Percentiles rank a stretch among this genome's conserved stretches.
phyloP scores from a whole-genome alignment of 92 coral and sea anemone species.

The Zoanthus sansibaricus region DNA sequence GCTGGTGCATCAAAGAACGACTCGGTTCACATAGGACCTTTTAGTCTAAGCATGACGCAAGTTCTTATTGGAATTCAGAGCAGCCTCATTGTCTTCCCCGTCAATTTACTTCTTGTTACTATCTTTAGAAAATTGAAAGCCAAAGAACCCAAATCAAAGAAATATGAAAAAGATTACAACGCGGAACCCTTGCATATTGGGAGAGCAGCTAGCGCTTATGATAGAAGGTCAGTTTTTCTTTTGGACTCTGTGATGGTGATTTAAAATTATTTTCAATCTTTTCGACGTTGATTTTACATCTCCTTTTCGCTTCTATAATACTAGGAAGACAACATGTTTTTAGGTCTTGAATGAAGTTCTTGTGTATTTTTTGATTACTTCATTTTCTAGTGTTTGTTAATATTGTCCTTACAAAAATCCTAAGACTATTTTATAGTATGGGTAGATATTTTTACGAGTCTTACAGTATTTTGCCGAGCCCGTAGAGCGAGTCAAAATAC shows the following conservation, averaged over 20 bases:
- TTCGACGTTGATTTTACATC: too few relatives aligned
- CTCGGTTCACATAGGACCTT: constrained; percentile 79
- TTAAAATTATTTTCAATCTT: too few relatives aligned
- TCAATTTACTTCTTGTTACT: constrained; percentile 83
- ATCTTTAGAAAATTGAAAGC: constrained; percentile 89
- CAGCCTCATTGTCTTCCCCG: constrained; percentile 87
- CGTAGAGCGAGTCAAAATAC: too few relatives aligned
- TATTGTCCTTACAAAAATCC: too few relatives aligned
- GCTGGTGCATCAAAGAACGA: constrained; percentile 67
- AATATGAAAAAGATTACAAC: constrained; percentile 61
- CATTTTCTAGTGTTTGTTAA: too few relatives aligned
- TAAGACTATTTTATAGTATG: too few relatives aligned
- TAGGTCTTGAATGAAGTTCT: too few relatives aligned
- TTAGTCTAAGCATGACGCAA: constrained; percentile 75
- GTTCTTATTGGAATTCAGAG: constrained; percentile 85
- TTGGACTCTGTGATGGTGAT: not conserved
- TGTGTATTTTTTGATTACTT: too few relatives aligned
- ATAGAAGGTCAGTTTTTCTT: not conserved
- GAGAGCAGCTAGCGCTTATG: not conserved
- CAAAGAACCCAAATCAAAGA: constrained; percentile 67
- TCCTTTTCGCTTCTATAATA: too few relatives aligned
- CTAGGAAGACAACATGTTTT: too few relatives aligned
- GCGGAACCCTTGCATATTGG: not conserved
- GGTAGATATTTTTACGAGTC: too few relatives aligned
- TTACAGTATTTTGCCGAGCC: too few relatives aligned